Evolutionary conservation across 2,888 invertebrate species (phyloP).

Genomic region (Pyrocoelia pectoralis): DNA sequence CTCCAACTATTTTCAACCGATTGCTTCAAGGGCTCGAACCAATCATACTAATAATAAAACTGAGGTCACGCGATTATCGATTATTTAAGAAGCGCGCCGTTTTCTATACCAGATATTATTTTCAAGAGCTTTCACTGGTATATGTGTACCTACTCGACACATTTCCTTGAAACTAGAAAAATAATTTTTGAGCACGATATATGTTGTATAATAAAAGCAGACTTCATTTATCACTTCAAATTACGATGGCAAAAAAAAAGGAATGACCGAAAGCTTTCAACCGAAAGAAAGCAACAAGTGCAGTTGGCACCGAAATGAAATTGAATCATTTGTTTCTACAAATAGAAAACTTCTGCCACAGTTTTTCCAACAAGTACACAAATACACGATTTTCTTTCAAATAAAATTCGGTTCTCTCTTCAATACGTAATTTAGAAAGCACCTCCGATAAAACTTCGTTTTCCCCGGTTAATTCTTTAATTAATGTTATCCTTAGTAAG

Average conservation of each 20-base stretch:
- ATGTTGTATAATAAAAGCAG: neutral
- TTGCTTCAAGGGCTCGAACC: neutral
- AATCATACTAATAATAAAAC: too few species aligned
- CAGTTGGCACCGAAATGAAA: conserved; percentile 16
- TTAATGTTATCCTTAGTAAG: neutral
- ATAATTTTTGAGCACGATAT: neutral
- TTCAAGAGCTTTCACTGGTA: too few species aligned
- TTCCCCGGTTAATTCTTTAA: too few species aligned
- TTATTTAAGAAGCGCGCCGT: too few species aligned
- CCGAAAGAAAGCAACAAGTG: conserved; percentile 16
- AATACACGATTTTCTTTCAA: neutral
- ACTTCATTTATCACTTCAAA: neutral
- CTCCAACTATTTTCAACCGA: too few species aligned
- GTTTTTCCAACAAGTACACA: neutral
- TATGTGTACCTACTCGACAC: neutral
- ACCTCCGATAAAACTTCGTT: too few species aligned
- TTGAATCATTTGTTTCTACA: conserved; percentile 11
- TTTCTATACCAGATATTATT: too few species aligned
- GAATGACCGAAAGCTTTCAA: neutral
- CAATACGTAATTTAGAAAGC: too few species aligned
- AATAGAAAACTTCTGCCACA: neutral
- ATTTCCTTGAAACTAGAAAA: neutral
- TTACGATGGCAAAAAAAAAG: neutral
- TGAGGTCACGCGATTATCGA: too few species aligned
- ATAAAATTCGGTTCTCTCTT: neutral